These are phyloP conservation scores for Agonopterix arenella DNA, from an alignment of 2,888 invertebrate genomes.

Conservation along the genomic window DNA sequence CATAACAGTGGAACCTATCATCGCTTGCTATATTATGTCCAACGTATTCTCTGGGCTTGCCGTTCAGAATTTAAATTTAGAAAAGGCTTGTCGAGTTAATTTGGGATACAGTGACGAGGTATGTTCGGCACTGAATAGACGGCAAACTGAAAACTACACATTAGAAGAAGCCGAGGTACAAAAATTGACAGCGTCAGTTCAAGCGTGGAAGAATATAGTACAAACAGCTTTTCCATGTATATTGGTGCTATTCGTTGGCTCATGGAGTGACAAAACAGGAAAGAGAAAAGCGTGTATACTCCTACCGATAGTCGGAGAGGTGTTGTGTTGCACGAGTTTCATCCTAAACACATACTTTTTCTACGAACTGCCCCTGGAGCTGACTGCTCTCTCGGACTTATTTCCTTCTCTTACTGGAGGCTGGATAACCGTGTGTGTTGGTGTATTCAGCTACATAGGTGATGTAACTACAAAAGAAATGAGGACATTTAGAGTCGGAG, in stretches of 20 bases:
- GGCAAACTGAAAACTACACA: conserved; percentile 80
- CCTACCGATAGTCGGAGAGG: conserved; percentile 87
- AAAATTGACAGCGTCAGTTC: conserved; percentile 84
- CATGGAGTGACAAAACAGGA: conserved; percentile 85
- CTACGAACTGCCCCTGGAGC: conserved; percentile 75
- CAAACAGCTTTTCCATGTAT: conserved; percentile 89
- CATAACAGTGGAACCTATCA: conserved; percentile 82
- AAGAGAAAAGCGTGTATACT: conserved; percentile 87
- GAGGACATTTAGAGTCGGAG: conserved; percentile 79
- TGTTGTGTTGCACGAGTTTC: conserved; percentile 85
- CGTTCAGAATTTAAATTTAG: conserved; percentile 82
- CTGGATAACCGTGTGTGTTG: conserved; percentile 77
- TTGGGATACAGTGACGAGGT: conserved; percentile 81
- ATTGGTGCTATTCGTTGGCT: conserved; percentile 88
- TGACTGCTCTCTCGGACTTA: conserved; percentile 73
- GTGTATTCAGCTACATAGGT: conserved; percentile 80
- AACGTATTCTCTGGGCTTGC: conserved; percentile 84
- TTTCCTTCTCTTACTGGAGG: conserved; percentile 76
- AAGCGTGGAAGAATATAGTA: conserved; percentile 89
- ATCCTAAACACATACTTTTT: conserved; percentile 88
- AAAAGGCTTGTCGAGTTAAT: conserved; percentile 91
- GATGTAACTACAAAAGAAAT: conserved; percentile 77
- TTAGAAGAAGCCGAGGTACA: conserved; percentile 80
- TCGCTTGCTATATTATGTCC: conserved; percentile 82
- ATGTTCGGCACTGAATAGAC: conserved; percentile 84